Evolutionary conservation across 2,888 invertebrate species (phyloP), one percentile per base, ranked within the genome.

Genomic region (Palloptera scutellata): DNA sequence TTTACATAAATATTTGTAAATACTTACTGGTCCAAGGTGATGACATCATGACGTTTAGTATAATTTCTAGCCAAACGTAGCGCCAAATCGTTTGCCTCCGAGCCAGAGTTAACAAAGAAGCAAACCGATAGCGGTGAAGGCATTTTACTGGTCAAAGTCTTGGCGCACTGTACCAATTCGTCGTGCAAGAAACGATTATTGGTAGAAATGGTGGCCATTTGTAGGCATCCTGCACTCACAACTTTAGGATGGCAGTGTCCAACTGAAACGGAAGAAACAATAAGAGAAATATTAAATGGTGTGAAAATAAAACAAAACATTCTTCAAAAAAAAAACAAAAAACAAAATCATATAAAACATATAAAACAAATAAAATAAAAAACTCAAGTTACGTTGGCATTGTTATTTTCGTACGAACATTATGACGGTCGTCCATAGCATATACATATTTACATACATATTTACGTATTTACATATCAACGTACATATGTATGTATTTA

Each of bases 61-160:
- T 96, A 93, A 64, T 94, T 91, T 70, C 92, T 88, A 0, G 98
- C 96, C 70, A 99, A 87, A 69, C 98, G 89, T 52, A 99, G 85
- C 0, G 99, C 99, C 76, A 99, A 88, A 86, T 99, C 99, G 84
- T 98, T 99, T 10, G 98, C 98, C 86, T 99, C 99, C 8, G 98
- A 98, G 11, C 98, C 99, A 0, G 98, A 99, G 86, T 99, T 99
- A 65, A 97, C 97, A 83, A 98, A 93, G 87, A 93, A 98, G 80
- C 97, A 97, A 5, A 97, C 95, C 17, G 94, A 93, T 48, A 99
- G 87, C 66, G 91, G 90, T 0, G 77, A 72, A 0, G 98, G 98
- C 86, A 99, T 88, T 4, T 94, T 92, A 66, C 89, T 89, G 15
- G 93, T 89, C 73, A 99, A 86, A 73, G 91, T 90, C 79, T 94